Conservation (phyloP, 2,888 invertebrate species). For the Platycheirus albimanus region DNA sequence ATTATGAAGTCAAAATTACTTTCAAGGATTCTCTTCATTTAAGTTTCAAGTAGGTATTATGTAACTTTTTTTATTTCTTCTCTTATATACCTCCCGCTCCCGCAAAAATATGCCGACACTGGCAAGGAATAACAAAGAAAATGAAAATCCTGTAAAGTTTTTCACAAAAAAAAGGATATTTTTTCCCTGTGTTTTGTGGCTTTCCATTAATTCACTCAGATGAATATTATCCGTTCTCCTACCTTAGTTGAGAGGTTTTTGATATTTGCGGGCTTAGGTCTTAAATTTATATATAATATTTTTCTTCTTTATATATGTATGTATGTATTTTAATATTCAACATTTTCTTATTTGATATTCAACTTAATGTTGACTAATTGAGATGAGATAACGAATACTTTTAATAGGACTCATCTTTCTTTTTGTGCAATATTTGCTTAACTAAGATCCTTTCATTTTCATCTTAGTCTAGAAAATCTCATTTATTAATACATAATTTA, state of each 20-base stretch:
- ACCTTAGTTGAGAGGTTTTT: too few relatives aligned
- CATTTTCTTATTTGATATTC: too few relatives aligned
- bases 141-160: slow-evolving; percentile 57
- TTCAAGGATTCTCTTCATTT: slow-evolving; percentile 47
- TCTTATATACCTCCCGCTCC: not conserved
- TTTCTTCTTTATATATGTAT: too few relatives aligned
- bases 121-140: slow-evolving; percentile 39
- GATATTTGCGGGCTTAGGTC: too few relatives aligned
- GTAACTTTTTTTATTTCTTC: not conserved
- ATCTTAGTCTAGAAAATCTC: not conserved
- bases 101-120: not conserved
- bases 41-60: slow-evolving; percentile 10
- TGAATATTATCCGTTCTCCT: slow-evolving; percentile 9
- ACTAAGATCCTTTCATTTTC: slow-evolving; percentile 45
- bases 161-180: slow-evolving; percentile 21
- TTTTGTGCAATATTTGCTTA: slow-evolving; percentile 47
- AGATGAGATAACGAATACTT: too few relatives aligned
- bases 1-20: slow-evolving; percentile 59
- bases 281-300: too few relatives aligned
- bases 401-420: not conserved
- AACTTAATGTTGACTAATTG: too few relatives aligned
- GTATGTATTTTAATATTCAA: too few relatives aligned
- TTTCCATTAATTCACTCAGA: slow-evolving; percentile 9
- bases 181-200: slow-evolving; percentile 11
- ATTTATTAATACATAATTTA: slow-evolving; percentile 46